A percentile compares a stretch with the other conserved stretches of the same genome.
Evolutionary conservation across 2,113 vertebrate genomes (phyloP).

Genomic region (Varanus salvator): DNA sequence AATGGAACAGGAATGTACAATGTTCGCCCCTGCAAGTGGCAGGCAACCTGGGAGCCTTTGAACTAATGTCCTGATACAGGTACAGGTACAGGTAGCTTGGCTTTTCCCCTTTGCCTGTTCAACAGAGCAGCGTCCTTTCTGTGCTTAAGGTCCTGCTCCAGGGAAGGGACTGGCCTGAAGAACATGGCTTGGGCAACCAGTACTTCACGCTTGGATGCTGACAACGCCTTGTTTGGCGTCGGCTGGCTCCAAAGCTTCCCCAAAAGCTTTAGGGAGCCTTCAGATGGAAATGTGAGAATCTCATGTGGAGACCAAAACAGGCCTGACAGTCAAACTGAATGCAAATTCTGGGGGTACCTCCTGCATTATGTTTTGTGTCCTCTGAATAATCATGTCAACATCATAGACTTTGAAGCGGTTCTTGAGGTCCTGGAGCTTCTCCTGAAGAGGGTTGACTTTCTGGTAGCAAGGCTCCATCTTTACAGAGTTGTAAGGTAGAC

Average conservation of each 20-base stretch:
- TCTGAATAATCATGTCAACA: conserved; percentile 82
- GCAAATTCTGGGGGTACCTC: conserved; percentile 78
- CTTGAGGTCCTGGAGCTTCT: conserved; percentile 84
- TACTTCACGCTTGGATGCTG: background rate
- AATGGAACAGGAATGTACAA: background rate
- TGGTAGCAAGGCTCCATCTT: conserved; percentile 87
- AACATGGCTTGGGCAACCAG: background rate
- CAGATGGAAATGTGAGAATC: too few species aligned
- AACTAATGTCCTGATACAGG: too few species aligned
- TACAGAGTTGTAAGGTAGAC: conserved; percentile 73
- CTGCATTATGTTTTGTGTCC: conserved; percentile 90
- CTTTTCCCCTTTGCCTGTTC: background rate
- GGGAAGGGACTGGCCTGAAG: background rate
- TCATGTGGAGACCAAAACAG: background rate
- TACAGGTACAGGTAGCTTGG: background rate
- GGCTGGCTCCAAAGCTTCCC: background rate
- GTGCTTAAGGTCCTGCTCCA: background rate
- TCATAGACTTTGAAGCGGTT: conserved; percentile 83
- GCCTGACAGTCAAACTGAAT: conserved; percentile 8
- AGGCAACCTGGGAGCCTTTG: background rate
- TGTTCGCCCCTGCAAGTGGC: background rate
- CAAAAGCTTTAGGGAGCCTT: background rate
- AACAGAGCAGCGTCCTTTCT: background rate
- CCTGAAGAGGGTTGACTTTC: conserved; percentile 81
- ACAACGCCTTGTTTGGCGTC: background rate